A percentile compares a stretch with the other conserved stretches of the same genome.
Evolutionary conservation across 92 coral and sea anemone genomes (phyloP).

Genomic region (Palythoa grandis): DNA sequence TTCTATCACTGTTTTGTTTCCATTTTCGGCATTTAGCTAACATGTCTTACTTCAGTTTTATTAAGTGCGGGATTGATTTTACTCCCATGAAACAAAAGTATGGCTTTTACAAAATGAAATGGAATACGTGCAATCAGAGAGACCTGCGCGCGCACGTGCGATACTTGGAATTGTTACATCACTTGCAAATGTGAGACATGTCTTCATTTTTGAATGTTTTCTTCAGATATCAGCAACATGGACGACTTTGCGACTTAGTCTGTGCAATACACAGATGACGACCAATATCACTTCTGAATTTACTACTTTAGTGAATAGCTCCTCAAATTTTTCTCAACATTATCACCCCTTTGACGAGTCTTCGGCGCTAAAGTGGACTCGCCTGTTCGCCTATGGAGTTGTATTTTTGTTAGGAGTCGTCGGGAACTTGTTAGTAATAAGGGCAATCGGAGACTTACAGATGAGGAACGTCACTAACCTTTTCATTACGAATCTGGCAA

Average conservation of each 20-base stretch:
- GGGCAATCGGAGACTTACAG: slow-evolving; percentile 67
- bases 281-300: background rate
- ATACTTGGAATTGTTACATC: slow-evolving; percentile 22
- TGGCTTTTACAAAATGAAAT: background rate
- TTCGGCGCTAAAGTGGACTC: slow-evolving; percentile 39
- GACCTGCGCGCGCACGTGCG: slow-evolving; percentile 33
- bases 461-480: slow-evolving; percentile 79
- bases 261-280: background rate
- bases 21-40: background rate
- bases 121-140: background rate
- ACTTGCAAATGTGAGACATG: background rate
- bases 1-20: background rate
- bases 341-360: slow-evolving; percentile 11
- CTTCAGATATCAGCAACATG: background rate
- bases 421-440: slow-evolving; percentile 74
- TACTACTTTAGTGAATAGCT: background rate
- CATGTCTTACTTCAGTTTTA: background rate
- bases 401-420: slow-evolving; percentile 63
- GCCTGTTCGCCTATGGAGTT: slow-evolving; percentile 56
- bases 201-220: background rate
- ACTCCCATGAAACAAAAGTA: background rate
- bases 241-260: background rate
- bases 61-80: background rate
- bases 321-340: slow-evolving; percentile 6
- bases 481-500: slow-evolving; percentile 72